Evolutionary conservation across 2,113 vertebrate species (phyloP).

Genomic region (Pseudolaguvia tuberculata): DNA sequence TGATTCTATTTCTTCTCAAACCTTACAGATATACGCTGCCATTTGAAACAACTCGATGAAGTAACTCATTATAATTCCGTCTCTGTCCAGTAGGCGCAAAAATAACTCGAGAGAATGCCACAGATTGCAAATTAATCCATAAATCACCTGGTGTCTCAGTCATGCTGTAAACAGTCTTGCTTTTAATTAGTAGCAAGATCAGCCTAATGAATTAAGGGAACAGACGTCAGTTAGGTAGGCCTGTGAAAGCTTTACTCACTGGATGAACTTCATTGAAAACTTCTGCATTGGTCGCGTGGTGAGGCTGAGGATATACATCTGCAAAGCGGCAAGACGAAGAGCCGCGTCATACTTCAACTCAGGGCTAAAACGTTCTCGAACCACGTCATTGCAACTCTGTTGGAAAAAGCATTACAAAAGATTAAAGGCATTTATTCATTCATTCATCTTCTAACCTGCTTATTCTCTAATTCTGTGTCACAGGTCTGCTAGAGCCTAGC

Average conservation of each 20-base stretch:
- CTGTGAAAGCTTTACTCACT: slow-evolving; percentile 73
- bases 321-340: slow-evolving; percentile 84
- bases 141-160: background rate
- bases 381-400: slow-evolving; percentile 93
- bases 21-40: background rate
- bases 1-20: background rate
- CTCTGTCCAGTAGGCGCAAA: background rate
- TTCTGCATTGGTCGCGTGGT: slow-evolving; percentile 92
- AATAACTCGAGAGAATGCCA: background rate
- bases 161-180: slow-evolving; percentile 2
- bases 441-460: too few species aligned
- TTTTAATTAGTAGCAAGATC: background rate
- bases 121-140: background rate
- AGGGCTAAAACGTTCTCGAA: slow-evolving; percentile 87
- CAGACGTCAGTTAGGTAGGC: background rate
- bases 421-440: too few species aligned
- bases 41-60: slow-evolving; percentile 3
- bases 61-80: background rate
- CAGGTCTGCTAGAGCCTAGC: too few species aligned
- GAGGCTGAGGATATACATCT: slow-evolving; percentile 95
- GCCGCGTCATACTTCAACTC: slow-evolving; percentile 93
- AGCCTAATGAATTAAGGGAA: background rate
- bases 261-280: slow-evolving; percentile 94
- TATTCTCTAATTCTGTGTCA: too few species aligned
- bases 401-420: background rate